A percentile compares a stretch with the other conserved stretches of the same genome.
These are phyloP conservation scores for Morone saxatilis DNA, from an alignment of 2,113 vertebrate genomes.

Conservation along the genomic window DNA sequence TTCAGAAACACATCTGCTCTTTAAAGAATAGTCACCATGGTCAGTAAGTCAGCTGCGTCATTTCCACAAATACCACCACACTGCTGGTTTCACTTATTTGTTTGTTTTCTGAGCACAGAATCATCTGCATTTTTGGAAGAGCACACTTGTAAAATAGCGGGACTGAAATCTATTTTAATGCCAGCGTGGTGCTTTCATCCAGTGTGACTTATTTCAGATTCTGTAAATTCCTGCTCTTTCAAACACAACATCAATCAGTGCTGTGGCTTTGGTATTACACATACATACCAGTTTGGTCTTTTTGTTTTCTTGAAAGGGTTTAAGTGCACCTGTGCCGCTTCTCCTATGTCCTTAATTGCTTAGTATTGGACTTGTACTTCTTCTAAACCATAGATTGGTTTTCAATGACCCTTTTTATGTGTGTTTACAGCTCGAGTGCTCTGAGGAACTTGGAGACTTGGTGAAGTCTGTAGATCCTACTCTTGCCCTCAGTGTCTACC, in stretches of 20 bases:
- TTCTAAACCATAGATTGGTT: neutral
- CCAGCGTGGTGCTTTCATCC: neutral
- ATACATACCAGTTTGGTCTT: neutral
- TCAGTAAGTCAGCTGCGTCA: neutral
- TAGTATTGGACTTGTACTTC: neutral
- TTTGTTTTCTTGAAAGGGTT: neutral
- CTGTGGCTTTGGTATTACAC: neutral
- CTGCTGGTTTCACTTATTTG: neutral
- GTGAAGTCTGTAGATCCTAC: slow-evolving; percentile 99
- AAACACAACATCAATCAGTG: neutral
- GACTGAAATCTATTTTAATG: neutral
- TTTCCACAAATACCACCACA: neutral
- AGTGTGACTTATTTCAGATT: neutral
- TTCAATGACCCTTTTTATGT: neutral
- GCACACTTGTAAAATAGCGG: neutral
- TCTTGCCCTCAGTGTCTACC: slow-evolving; percentile 96
- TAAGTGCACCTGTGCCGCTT: neutral
- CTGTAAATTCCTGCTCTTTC: neutral
- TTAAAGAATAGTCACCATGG: neutral
- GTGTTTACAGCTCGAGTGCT: slow-evolving; percentile 93
- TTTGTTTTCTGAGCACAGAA: neutral
- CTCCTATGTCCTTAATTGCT: neutral
- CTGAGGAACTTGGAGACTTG: slow-evolving; percentile 97
- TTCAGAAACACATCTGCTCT: neutral
- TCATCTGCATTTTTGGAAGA: neutral